A percentile compares a stretch with the other conserved stretches of the same genome.
Conservation (phyloP, 2,888 invertebrate genomes). For the Phortica okadai region DNA sequence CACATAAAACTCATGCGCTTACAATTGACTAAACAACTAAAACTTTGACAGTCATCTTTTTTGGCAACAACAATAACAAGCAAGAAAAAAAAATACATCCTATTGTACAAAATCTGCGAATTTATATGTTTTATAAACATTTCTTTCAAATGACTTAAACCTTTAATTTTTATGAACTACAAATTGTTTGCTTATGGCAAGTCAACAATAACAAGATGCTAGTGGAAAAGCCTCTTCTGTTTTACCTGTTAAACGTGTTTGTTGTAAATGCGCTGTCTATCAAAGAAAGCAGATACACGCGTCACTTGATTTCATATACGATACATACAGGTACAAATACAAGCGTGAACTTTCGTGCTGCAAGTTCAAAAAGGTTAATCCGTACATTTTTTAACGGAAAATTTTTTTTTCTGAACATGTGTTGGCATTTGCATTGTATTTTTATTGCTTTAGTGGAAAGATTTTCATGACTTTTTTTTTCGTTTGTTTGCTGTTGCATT, state of each 20-base stretch:
- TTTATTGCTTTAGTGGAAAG: constrained; percentile 33
- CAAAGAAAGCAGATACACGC: constrained; percentile 40
- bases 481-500: neutral
- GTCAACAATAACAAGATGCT: constrained; percentile 39
- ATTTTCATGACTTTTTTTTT: neutral
- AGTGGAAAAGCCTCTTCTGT: neutral
- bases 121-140: neutral
- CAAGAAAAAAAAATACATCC: neutral
- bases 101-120: neutral
- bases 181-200: constrained; percentile 42
- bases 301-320: constrained; percentile 60
- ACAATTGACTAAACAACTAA: neutral
- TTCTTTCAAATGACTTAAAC: neutral
- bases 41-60: neutral
- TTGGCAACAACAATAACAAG: constrained; percentile 2
- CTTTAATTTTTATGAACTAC: neutral
- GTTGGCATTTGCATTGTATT: constrained; percentile 23
- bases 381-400: constrained; percentile 51
- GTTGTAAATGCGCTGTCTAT: neutral
- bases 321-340: constrained; percentile 42
- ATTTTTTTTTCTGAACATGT: constrained; percentile 44
- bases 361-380: constrained; percentile 64
- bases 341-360: constrained; percentile 59
- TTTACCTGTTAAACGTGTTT: constrained; percentile 8
- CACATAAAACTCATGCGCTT: neutral